phyloP scores from a whole-genome alignment of 2,888 invertebrate species.

The Agonopterix alstromeriana region DNA sequence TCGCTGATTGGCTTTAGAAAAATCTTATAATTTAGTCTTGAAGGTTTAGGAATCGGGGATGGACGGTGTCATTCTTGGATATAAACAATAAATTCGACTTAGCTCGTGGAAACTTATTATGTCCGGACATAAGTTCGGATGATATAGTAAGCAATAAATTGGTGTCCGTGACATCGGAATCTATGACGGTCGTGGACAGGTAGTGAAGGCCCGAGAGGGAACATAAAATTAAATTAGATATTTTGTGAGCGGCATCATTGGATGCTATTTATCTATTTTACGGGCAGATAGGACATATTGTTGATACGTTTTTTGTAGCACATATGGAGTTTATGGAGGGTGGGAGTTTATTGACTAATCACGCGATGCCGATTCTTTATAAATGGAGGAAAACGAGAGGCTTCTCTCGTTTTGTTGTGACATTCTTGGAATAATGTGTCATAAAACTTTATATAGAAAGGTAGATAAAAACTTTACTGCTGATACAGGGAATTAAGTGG shows the following conservation, averaged over 20 bases:
- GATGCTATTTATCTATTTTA: slow-evolving; percentile 43
- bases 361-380: not conserved
- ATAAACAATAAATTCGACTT: slow-evolving; percentile 53
- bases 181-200: slow-evolving; percentile 55
- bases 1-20: slow-evolving; percentile 18
- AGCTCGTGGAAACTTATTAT: slow-evolving; percentile 45
- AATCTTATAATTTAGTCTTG: slow-evolving; percentile 3
- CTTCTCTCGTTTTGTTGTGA: too few species aligned
- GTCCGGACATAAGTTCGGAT: slow-evolving; percentile 45
- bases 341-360: slow-evolving; percentile 9
- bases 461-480: too few species aligned
- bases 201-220: slow-evolving; percentile 25
- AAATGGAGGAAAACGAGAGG: not conserved
- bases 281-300: slow-evolving; percentile 29
- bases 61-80: slow-evolving; percentile 16
- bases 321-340: slow-evolving; percentile 12
- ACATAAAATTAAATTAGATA: slow-evolving; percentile 56
- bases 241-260: slow-evolving; percentile 32
- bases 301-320: slow-evolving; percentile 30
- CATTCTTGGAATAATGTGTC: too few species aligned
- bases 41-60: slow-evolving; percentile 16
- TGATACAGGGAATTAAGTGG: too few species aligned
- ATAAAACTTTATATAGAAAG: too few species aligned
- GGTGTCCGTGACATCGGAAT: slow-evolving; percentile 45
- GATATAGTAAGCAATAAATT: slow-evolving; percentile 63